A percentile compares a stretch with the other conserved stretches of the same genome.
Evolutionary conservation across 2,888 invertebrate genomes (phyloP).

Genomic region (Melanargia galathea): DNA sequence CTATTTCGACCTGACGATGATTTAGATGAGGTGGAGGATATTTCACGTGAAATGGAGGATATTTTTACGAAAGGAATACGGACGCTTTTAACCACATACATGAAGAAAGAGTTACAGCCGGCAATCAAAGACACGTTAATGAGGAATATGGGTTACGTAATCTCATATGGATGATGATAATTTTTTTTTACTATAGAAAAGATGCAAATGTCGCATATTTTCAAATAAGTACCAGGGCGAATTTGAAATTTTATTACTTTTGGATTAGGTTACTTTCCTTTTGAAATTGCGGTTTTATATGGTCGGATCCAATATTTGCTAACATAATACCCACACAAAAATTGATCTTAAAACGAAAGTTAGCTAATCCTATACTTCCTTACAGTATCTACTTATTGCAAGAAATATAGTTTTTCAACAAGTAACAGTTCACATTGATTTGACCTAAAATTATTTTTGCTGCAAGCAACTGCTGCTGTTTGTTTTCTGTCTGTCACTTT

Average conservation of each 20-base stretch:
- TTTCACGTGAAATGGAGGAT: slow-evolving; percentile 91
- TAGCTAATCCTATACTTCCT: background rate
- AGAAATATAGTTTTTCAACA: background rate
- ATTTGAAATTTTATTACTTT: background rate
- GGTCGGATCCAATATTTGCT: background rate
- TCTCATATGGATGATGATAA: slow-evolving; percentile 87
- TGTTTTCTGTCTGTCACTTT: background rate
- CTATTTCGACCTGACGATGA: slow-evolving; percentile 78
- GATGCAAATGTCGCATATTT: background rate
- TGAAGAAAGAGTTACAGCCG: slow-evolving; percentile 91
- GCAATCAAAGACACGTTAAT: slow-evolving; percentile 93
- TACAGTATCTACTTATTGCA: background rate
- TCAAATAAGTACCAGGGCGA: background rate
- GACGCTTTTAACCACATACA: slow-evolving; percentile 89
- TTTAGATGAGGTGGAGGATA: slow-evolving; percentile 84
- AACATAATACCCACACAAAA: background rate
- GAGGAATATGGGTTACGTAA: slow-evolving; percentile 93
- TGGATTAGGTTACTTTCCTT: slow-evolving; percentile 13
- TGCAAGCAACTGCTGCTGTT: background rate
- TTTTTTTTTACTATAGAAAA: slow-evolving; percentile 8
- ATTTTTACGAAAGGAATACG: slow-evolving; percentile 92
- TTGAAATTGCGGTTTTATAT: slow-evolving; percentile 1
- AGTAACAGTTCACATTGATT: background rate
- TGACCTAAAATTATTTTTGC: background rate
- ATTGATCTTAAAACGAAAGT: slow-evolving; percentile 13